phyloP scores from a whole-genome alignment of 2,797 vertebrate species.

The Astyanax mexicanus region DNA sequence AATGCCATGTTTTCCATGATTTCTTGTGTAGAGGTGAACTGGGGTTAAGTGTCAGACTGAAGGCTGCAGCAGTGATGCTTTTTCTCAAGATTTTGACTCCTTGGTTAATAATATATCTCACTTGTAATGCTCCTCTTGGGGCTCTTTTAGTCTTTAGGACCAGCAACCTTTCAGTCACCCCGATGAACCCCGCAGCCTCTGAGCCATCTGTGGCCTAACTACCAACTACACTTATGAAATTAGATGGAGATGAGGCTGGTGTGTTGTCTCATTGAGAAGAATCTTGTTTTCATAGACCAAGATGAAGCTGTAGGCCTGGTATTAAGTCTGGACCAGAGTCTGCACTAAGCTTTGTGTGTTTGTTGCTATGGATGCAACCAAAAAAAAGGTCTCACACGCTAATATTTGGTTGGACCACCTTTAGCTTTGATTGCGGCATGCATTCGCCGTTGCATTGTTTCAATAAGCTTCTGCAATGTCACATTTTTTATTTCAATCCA shows the following conservation, averaged over 20 bases:
- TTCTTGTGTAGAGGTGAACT: neutral
- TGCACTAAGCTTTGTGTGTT: too few species aligned
- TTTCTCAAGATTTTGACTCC: neutral
- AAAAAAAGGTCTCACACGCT: too few species aligned
- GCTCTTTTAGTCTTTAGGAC: too few species aligned
- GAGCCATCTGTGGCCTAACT: neutral
- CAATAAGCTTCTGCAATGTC: too few species aligned
- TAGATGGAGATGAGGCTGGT: neutral
- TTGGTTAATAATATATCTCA: neutral
- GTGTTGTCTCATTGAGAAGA: neutral
- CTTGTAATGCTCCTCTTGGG: neutral
- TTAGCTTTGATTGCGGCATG: too few species aligned
- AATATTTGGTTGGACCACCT: too few species aligned
- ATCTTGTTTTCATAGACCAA: neutral
- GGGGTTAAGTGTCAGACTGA: conserved; percentile 7
- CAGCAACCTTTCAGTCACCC: conserved; percentile 4
- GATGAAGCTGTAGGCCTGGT: too few species aligned
- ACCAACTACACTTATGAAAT: neutral
- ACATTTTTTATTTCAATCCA: too few species aligned
- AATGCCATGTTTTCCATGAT: neutral
- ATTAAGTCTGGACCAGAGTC: too few species aligned
- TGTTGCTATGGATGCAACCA: too few species aligned
- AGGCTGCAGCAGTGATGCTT: neutral
- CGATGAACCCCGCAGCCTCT: neutral
- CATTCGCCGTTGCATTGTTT: too few species aligned